Conservation (phyloP, 1,140 invertebrate genomes). For the Trypoxylus dichotomus region DNA sequence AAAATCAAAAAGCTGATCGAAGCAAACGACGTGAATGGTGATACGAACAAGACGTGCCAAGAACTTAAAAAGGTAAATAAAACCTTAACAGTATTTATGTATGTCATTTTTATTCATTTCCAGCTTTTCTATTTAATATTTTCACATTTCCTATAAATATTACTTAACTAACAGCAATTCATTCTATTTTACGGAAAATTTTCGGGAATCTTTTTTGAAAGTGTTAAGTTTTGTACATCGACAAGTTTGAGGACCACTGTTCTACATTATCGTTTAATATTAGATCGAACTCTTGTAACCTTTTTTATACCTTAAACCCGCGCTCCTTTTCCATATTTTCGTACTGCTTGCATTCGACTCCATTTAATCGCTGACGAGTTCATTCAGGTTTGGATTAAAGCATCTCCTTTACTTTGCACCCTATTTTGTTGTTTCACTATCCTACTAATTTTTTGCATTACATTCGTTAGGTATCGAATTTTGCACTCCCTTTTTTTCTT, state of each 20-base stretch:
- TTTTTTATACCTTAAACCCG: too few species aligned
- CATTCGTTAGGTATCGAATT: too few species aligned
- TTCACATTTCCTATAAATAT: background rate
- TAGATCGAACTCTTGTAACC: too few species aligned
- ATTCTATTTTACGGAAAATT: too few species aligned
- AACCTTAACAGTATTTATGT: background rate
- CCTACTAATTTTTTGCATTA: too few species aligned
- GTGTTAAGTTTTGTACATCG: too few species aligned
- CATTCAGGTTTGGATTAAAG: constrained; percentile 35
- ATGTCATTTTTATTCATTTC: background rate
- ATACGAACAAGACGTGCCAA: background rate
- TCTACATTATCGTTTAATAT: too few species aligned
- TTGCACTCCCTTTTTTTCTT: too few species aligned
- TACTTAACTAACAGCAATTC: background rate
- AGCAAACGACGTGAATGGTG: background rate
- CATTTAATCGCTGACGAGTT: constrained; percentile 12
- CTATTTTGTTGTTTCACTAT: too few species aligned
- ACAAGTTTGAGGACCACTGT: too few species aligned
- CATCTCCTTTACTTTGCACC: background rate
- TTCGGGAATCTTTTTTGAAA: too few species aligned
- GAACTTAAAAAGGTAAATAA: background rate
- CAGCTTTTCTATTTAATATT: background rate
- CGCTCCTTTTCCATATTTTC: background rate
- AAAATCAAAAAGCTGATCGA: background rate
- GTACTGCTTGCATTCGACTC: background rate